A percentile compares a stretch with the other conserved stretches of the same genome.
Evolutionary conservation across 1,140 invertebrate species (phyloP).

Genomic region (Pantala flavescens): DNA sequence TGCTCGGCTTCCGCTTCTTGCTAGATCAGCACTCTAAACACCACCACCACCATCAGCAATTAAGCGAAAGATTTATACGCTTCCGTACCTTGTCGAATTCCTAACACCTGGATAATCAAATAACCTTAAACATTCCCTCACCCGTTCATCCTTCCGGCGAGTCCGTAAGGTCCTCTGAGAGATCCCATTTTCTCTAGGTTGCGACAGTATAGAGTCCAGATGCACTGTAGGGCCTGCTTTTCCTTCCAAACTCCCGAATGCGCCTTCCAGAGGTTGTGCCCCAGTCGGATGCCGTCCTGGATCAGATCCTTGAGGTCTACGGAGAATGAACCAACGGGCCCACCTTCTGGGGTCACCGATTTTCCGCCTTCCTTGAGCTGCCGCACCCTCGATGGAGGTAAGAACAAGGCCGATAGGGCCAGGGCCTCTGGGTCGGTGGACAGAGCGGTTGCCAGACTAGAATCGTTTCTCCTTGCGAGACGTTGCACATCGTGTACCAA

Average conservation of each 20-base stretch:
- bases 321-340: background rate
- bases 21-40: no score
- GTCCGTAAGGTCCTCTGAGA: conserved; percentile 43
- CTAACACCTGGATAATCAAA: no score
- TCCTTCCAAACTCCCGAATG: background rate
- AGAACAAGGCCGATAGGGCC: conserved; percentile 43
- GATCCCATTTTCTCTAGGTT: conserved; percentile 46
- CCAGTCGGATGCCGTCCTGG: conserved; percentile 19
- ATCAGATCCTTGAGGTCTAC: conserved; percentile 20
- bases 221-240: conserved; percentile 38
- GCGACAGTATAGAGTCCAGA: conserved; percentile 49
- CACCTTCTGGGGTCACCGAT: conserved; percentile 20
- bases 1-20: no score
- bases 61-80: no score
- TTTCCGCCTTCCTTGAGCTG: conserved; percentile 16
- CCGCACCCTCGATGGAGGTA: conserved; percentile 38
- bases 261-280: background rate
- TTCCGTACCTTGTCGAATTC: no score
- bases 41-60: no score
- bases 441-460: conserved; percentile 34
- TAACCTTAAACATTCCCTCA: conserved; percentile 24
- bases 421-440: conserved; percentile 42
- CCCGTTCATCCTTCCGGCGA: conserved; percentile 51
- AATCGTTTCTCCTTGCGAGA: conserved; percentile 42
- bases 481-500: conserved; percentile 47